Base-by-base conservation (phyloP, 2,888 invertebrate species). In the Gymnocheta viridis region DNA sequence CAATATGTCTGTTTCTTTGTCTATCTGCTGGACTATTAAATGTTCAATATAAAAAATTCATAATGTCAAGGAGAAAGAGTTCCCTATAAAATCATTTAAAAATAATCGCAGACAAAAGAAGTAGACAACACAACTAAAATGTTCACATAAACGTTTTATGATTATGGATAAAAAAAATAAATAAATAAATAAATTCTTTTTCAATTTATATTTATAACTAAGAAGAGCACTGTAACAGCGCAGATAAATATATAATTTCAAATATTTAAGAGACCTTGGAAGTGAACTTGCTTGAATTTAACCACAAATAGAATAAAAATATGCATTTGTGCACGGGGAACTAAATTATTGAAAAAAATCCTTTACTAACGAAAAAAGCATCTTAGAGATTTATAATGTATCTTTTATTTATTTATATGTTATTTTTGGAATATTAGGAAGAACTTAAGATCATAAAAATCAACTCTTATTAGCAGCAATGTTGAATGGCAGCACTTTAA, bases 261-360 rank as follows among this genome's bases (percentile, higher is more conserved):
- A 69, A 77, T 6, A 67, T 60, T 67, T 35, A 17, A 66, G n/a
- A 56, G 70, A 56, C 79, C 79, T 79, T 79, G 70, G 72, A 79
- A 79, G 6, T 64, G 79, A 79, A 79, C 70, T 79, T 70, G 78
- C 7, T 51, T 69, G 4, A 44, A 38, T 49, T 54, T 35, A 51
- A 54, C 49, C 54, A 64, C 62, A 70, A 79, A 62, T 64, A 27
- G 41, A 62, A 54, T 14, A 32, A 54, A 27, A 27, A 69, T 41
- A 29, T 29, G 41, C 47, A n/a, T 56, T 41, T 44, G 1, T 22
- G 0, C n/a, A n/a, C n/a, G n/a, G n/a, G n/a, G n/a, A n/a, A n/a
- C n/a, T n/a, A n/a, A n/a, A n/a, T n/a, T n/a, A n/a, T n/a, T n/a
- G 24, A 73, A 84, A 81, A 81, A 81, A 77, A 77, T 81, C 60